Evolutionary conservation across 2,888 invertebrate species (phyloP), one percentile per base, ranked within the genome.

Genomic region (Desoria tigrina): DNA sequence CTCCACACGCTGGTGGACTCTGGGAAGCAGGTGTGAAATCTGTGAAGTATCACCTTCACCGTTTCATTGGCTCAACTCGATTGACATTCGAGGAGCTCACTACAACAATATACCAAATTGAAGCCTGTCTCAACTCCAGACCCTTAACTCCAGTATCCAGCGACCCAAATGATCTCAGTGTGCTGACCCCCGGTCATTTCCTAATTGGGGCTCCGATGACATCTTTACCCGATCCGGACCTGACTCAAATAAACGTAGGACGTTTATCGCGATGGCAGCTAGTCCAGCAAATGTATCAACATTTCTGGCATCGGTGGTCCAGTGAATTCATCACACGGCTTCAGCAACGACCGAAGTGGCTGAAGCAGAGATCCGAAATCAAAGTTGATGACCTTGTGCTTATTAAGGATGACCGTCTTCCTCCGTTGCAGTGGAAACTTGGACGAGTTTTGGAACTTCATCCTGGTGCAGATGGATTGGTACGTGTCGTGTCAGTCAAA

Each of bases 31-130:
- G n/a, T n/a, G n/a, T n/a, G n/a, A n/a, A n/a, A n/a, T n/a, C n/a
- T n/a, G n/a, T n/a, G n/a, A n/a, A n/a, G n/a, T 78, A 65, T 62
- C 78, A 78, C 62, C 54, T 79, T 0, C 68, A 71, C 21, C 60
- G 77, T 26, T 69, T 77, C 1, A 50, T 78, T 3, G 76, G 76
- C 0, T 67, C 73, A 1, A 28, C 69, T 11, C 69, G 51, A 6
- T 49, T 76, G 2, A 78, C 77, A 0, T 78, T 66, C 53, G 77
- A 79, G 58, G 78, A 79, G 54, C 58, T 78, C 6, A 59, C 66
- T n/a, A 79, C 78, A 1, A 14, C 77, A 9, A 21, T 77, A 24
- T 72, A 72, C 24, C 77, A 78, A 70, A 76, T 78, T 37, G 78
- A 79, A 66, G 73, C 76, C 0, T 72, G 76, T 21, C 51, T 78